Percentiles rank a stretch among this genome's conserved stretches.
phyloP scores from a whole-genome alignment of 2,888 invertebrate genomes.

The Mythimna lalbum region DNA sequence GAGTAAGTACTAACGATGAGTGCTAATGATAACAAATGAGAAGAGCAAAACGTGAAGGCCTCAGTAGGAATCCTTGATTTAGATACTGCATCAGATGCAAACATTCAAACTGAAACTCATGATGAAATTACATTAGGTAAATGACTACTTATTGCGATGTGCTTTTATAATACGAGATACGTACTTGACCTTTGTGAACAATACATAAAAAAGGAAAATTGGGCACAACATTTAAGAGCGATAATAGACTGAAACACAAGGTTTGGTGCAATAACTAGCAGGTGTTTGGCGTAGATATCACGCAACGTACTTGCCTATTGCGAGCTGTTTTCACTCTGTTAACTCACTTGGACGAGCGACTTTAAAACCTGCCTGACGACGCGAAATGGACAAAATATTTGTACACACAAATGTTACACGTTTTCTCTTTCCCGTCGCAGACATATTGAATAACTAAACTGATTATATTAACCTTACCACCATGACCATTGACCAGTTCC shows the following conservation, averaged over 20 bases:
- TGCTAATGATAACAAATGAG: constrained; percentile 83
- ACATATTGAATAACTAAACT: constrained; percentile 70
- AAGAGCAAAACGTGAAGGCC: constrained; percentile 67
- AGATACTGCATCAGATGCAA: constrained; percentile 63
- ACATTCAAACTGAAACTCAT: constrained; percentile 69
- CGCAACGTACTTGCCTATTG: constrained; percentile 77
- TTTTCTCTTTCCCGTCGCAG: constrained; percentile 80
- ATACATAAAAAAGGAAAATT: constrained; percentile 74
- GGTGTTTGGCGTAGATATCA: constrained; percentile 82
- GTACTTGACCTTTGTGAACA: constrained; percentile 84
- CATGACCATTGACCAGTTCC: constrained; percentile 3
- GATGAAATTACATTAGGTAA: constrained; percentile 60
- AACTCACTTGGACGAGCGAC: constrained; percentile 76
- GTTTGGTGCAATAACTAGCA: constrained; percentile 77
- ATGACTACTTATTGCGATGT: constrained; percentile 67
- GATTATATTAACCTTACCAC: constrained; percentile 37
- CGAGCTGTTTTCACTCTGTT: constrained; percentile 83
- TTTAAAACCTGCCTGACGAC: constrained; percentile 80
- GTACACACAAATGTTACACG: constrained; percentile 80
- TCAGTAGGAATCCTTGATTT: constrained; percentile 73
- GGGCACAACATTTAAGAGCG: constrained; percentile 71
- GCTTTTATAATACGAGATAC: constrained; percentile 63
- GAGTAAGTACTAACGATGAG: constrained; percentile 78
- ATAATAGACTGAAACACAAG: constrained; percentile 77
- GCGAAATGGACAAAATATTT: constrained; percentile 84